Percentiles rank a stretch among this genome's conserved stretches.
These are phyloP conservation scores for Pristionchus mayeri DNA, from an alignment of 2,888 invertebrate genomes.

Conservation along the genomic window DNA sequence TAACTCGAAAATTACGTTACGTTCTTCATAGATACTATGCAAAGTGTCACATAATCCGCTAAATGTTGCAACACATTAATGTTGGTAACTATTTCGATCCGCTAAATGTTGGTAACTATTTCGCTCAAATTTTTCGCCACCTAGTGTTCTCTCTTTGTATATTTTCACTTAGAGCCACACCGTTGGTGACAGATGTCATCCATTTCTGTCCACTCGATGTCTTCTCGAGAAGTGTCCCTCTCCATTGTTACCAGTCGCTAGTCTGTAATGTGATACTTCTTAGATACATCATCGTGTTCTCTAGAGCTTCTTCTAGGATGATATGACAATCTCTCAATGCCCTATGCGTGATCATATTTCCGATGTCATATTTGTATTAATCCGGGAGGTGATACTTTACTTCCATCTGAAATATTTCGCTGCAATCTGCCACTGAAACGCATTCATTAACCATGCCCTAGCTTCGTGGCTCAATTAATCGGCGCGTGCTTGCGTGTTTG, in stretches of 20 bases:
- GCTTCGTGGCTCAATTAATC: conserved; percentile 33
- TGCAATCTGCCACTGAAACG: neutral
- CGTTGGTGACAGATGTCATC: conserved; percentile 37
- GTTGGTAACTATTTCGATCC: no score
- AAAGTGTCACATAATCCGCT: no score
- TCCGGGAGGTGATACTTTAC: neutral
- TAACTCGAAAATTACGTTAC: no score
- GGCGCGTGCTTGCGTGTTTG: conserved; percentile 25
- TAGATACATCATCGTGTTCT: neutral
- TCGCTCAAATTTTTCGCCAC: no score
- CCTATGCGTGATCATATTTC: no score
- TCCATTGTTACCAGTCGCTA: conserved; percentile 31
- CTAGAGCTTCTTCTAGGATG: neutral
- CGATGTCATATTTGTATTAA: neutral
- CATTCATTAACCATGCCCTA: conserved; percentile 15
- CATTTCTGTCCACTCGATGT: conserved; percentile 16
- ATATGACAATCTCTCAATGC: no score
- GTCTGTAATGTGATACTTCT: conserved; percentile 14
- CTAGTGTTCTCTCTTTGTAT: no score
- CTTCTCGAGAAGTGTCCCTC: neutral
- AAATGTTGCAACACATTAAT: no score
- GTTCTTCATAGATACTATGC: no score
- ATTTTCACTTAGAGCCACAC: neutral
- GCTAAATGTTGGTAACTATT: no score
- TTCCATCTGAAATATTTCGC: neutral